Percentiles rank a stretch among this genome's conserved stretches.
phyloP scores from a whole-genome alignment of 1,140 invertebrate species.

The Wiebesia pumilae region DNA sequence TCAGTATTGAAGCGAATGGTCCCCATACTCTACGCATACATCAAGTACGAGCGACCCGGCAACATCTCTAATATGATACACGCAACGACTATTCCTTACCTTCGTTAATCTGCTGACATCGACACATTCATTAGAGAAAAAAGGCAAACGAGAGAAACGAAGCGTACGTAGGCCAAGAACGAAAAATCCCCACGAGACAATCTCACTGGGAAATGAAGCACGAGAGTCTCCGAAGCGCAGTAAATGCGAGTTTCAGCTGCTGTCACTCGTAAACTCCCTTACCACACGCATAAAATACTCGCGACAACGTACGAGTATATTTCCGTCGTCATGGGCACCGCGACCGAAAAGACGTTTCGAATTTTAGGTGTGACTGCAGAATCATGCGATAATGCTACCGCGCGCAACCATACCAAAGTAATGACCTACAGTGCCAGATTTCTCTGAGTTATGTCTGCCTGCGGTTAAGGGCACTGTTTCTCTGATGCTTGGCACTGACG shows the following conservation, averaged over 20 bases:
- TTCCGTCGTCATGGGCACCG: background rate
- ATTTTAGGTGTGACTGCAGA: background rate
- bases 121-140: constrained; percentile 27
- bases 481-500: background rate
- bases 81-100: background rate
- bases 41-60: background rate
- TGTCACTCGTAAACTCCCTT: too few species aligned
- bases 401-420: constrained; percentile 7
- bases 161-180: background rate
- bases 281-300: background rate
- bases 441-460: constrained; percentile 29
- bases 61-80: constrained; percentile 4
- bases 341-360: background rate
- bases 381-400: background rate
- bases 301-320: background rate
- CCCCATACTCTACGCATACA: background rate
- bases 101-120: constrained; percentile 21
- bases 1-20: background rate
- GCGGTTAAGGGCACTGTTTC: background rate
- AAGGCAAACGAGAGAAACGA: background rate
- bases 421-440: constrained; percentile 59
- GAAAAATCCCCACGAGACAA: background rate
- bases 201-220: background rate
- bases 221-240: background rate
- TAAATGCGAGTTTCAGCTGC: constrained; percentile 26